phyloP scores from a whole-genome alignment of 2,888 invertebrate genomes.

The Strigamia crassipes region DNA sequence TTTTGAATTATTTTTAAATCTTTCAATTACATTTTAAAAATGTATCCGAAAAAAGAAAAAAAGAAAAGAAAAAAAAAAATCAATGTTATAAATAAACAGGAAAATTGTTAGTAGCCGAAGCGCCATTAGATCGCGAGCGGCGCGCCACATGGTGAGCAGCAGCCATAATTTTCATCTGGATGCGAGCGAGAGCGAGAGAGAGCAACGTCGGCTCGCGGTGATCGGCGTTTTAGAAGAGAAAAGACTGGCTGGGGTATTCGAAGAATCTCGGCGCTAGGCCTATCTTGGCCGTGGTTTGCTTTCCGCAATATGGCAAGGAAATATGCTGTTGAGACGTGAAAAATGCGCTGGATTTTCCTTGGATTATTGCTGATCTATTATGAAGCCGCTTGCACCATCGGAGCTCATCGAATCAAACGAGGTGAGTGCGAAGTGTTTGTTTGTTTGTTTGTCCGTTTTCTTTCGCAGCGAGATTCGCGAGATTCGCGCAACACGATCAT shows the following conservation, averaged over 20 bases:
- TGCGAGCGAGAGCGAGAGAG: conserved; percentile 4
- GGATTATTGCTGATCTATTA: conserved; percentile 51
- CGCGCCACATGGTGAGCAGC: conserved; percentile 9
- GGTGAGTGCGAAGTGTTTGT: conserved; percentile 20
- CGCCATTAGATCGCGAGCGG: not conserved
- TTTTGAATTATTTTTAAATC: too few species aligned
- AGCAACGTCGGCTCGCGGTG: conserved; percentile 40
- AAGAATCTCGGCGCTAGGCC: conserved; percentile 45
- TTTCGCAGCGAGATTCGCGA: too few species aligned
- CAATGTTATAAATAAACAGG: not conserved
- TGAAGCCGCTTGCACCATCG: conserved; percentile 49
- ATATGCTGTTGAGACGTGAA: conserved; percentile 51
- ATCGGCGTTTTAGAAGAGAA: conserved; percentile 33
- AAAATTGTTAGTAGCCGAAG: not conserved
- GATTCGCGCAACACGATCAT: not conserved
- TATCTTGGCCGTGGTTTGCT: conserved; percentile 42
- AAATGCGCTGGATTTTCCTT: conserved; percentile 51
- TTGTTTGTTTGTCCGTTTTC: too few species aligned
- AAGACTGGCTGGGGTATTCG: conserved; percentile 36
- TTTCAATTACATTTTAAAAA: too few species aligned
- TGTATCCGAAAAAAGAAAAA: too few species aligned
- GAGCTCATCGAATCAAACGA: conserved; percentile 45
- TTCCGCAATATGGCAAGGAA: conserved; percentile 50
- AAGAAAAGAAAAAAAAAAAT: not conserved
- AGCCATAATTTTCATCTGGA: conserved; percentile 19